phyloP scores from a whole-genome alignment of 64 coral and sea anemone species.

The Dendrophyllia cribrosa region DNA sequence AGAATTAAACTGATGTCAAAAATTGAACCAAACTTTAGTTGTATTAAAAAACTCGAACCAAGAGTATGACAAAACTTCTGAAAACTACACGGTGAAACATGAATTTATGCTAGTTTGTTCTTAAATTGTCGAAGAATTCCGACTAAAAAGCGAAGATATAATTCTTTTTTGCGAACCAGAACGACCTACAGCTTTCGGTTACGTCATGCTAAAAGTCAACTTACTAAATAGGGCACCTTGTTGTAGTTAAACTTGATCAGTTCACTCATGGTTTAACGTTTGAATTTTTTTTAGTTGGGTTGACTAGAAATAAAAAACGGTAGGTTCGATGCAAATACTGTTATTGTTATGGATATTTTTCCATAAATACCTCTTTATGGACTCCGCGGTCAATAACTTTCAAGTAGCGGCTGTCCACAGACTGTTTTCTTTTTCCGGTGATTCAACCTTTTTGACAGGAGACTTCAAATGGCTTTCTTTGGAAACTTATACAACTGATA shows the following conservation, averaged over 20 bases:
- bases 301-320: too few relatives aligned
- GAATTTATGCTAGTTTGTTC: too few relatives aligned
- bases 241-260: neutral
- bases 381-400: neutral
- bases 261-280: neutral
- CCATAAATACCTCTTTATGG: conserved; percentile 12
- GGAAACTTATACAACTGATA: neutral
- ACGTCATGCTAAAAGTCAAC: conserved; percentile 19
- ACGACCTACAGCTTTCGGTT: neutral
- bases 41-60: too few relatives aligned
- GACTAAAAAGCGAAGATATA: neutral
- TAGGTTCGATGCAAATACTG: neutral
- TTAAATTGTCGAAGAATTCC: neutral
- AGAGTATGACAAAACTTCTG: too few relatives aligned
- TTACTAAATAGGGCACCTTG: neutral
- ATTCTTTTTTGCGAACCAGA: conserved; percentile 22
- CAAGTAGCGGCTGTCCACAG: conserved; percentile 26
- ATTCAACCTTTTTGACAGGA: neutral
- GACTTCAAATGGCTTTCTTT: neutral
- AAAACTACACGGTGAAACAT: too few relatives aligned
- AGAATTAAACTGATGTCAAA: too few relatives aligned
- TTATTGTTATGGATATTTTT: neutral
- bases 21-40: too few relatives aligned
- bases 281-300: too few relatives aligned
- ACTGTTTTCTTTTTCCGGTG: neutral